Conservation (phyloP, 2,797 vertebrate species). For the Yasuhikotakia modesta region DNA sequence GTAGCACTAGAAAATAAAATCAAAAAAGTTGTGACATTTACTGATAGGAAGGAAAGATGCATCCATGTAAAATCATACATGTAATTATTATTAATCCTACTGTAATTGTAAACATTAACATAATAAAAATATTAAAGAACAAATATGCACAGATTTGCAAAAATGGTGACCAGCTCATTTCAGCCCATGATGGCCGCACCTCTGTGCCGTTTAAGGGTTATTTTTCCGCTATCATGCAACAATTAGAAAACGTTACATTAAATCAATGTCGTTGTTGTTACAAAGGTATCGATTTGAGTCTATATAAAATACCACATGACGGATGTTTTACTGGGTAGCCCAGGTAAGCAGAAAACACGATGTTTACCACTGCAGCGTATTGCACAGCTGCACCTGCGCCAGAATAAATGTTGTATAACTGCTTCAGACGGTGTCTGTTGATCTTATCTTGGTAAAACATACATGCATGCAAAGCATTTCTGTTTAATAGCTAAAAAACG, state of each 20-base stretch:
- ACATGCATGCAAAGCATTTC: neutral
- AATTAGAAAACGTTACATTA: no score
- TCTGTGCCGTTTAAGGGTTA: no score
- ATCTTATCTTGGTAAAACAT: neutral
- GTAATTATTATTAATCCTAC: no score
- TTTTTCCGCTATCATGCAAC: no score
- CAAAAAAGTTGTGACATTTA: no score
- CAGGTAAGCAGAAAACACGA: neutral
- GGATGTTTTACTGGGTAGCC: neutral
- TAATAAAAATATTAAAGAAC: no score
- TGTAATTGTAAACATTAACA: no score
- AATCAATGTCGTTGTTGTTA: no score
- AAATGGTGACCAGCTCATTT: no score
- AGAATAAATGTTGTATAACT: neutral
- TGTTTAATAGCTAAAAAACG: neutral
- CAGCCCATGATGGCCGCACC: no score
- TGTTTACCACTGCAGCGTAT: slow-evolving; percentile 34
- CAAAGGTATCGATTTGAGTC: neutral
- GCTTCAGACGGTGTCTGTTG: neutral
- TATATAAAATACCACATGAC: neutral
- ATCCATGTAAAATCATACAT: neutral
- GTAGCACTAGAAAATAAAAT: neutral
- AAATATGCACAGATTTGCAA: no score
- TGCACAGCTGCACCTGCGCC: neutral
- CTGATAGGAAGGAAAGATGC: neutral